These are phyloP conservation scores for Acrocyrtus sp. DNA, from an alignment of 2,888 invertebrate species.

Conservation along the genomic window DNA sequence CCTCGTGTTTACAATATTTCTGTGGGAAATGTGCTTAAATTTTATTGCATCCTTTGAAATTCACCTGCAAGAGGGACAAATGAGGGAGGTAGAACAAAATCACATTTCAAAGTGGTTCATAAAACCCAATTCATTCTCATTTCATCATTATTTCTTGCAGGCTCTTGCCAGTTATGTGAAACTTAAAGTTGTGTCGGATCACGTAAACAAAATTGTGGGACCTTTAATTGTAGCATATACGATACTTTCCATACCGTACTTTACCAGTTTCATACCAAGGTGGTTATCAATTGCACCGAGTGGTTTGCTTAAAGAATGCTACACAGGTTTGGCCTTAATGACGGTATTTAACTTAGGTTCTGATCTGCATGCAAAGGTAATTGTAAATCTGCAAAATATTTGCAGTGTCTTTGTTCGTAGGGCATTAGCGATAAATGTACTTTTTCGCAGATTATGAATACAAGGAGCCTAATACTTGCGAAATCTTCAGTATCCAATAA, in stretches of 20 bases:
- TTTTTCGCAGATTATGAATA: no score
- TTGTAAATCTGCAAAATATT: no score
- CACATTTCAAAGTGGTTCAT: no score
- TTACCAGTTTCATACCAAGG: background rate
- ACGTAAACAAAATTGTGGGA: background rate
- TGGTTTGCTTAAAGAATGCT: slow-evolving; percentile 1
- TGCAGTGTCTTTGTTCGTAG: no score
- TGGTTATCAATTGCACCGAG: background rate
- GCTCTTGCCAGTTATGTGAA: background rate
- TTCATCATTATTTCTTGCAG: background rate
- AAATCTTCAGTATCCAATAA: background rate
- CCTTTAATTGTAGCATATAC: background rate
- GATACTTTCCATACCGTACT: background rate
- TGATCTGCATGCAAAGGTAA: slow-evolving; percentile 1
- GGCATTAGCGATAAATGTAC: no score
- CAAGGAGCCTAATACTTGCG: no score
- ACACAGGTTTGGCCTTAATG: background rate
- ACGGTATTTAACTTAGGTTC: background rate
- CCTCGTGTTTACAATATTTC: background rate
- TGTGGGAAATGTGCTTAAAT: background rate
- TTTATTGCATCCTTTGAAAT: background rate
- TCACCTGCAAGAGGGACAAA: background rate
- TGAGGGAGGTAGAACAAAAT: background rate
- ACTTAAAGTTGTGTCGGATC: background rate
- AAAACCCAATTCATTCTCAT: background rate